Evolutionary conservation across 2,113 vertebrate genomes (phyloP).

Genomic region (Bucco capensis): DNA sequence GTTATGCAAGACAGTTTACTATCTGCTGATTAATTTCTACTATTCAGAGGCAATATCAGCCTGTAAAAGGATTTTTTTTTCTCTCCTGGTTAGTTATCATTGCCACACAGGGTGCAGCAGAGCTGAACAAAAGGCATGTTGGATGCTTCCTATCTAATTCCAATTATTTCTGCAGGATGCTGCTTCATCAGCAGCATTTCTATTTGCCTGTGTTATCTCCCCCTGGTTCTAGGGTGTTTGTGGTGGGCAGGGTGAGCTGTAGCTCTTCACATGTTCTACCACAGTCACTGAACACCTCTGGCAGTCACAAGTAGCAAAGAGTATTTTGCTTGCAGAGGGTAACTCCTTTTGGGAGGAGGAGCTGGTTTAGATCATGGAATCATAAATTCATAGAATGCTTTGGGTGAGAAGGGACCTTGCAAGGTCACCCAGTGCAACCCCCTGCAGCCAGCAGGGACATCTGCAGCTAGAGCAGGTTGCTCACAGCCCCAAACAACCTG

Average conservation of each 20-base stretch:
- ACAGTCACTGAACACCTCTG: neutral
- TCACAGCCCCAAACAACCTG: too few relatives aligned
- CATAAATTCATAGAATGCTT: too few relatives aligned
- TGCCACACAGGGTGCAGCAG: neutral
- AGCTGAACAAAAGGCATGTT: neutral
- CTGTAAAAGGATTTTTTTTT: neutral
- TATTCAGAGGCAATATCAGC: neutral
- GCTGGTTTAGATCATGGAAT: neutral
- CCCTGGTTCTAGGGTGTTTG: neutral
- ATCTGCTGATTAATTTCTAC: neutral
- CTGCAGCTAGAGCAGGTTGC: too few relatives aligned
- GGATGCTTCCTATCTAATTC: neutral
- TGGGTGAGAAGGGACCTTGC: too few relatives aligned
- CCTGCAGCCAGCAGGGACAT: too few relatives aligned
- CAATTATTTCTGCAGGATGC: neutral
- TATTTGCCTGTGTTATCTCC: neutral
- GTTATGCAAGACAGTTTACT: neutral
- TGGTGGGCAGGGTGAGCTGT: neutral
- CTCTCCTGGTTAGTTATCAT: neutral
- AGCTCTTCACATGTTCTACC: neutral
- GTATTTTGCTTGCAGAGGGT: neutral
- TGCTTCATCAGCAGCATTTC: neutral
- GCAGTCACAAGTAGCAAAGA: neutral
- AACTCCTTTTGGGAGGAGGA: neutral
- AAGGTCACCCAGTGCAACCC: too few relatives aligned